Evolutionary conservation across 2,888 invertebrate species (phyloP), one percentile per base, ranked within the genome.

Genomic region (Oscheius sp.): DNA sequence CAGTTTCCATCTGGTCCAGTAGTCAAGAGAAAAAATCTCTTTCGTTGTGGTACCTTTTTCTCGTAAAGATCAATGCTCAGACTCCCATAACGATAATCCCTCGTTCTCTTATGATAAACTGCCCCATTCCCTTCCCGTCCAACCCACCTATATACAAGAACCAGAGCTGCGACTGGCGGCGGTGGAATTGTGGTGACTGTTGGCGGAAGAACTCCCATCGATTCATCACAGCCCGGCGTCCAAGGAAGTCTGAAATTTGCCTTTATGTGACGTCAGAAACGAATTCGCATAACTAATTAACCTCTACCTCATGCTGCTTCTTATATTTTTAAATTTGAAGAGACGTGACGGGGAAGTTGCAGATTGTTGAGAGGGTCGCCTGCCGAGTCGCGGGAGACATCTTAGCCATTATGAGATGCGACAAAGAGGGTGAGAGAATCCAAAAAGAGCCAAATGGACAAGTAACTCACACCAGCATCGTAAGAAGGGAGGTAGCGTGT

Each of bases 181-280:
- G 68, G 37, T n/a, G 55, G 53, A 68, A 35, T 9, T 5, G 53
- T 21, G 13, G 55, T n/a, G 3, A 53, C 42, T 13, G 65, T 50
- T 48, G 65, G 51, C 13, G 65, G 50, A 33, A 68, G 35, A 7
- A 37, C 55, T 21, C 68, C 68, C 68, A 68, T 68, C 37, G 68
- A 68, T 53, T 68, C 53, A 35, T 68, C 55, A 68, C 68, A 68
- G 51, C 68, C 68, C 55, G 68, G 68, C 3, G 55, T 68, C 68
- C 68, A 68, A 5, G 68, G 68, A 11, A 68, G 68, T 29, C 68
- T 68, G 21, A 55, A 68, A 55, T 55, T n/a, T 53, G 35, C 7
- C n/a, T 11, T 32, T 13, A 35, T 35, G 35, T 13, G 13, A 37
- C 2, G 42, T n/a, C 2, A 60, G 35, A 32, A 29, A 33, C 13